Base-by-base conservation (phyloP, 1,140 invertebrate species). In the Gonioctena quinquepunctata region DNA sequence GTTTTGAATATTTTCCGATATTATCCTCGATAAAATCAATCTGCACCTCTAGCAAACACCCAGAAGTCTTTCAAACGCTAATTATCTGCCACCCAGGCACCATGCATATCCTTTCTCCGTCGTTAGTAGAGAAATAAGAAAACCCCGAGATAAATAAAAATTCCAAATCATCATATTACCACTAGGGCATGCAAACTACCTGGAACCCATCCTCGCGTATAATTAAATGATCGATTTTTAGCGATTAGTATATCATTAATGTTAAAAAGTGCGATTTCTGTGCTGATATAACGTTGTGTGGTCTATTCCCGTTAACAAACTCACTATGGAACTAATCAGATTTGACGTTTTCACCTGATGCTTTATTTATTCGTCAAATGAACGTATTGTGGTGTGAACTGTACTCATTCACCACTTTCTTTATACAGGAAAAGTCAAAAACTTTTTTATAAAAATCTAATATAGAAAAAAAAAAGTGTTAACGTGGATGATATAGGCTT, bases 281-380 rank as follows among this genome's bases (percentile, higher is more conserved):
- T 54, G 52, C 52, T 18, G 22, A 18, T 54, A 54, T 54, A 54
- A 54, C 52, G 52, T 54, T 54, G 52, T 54, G 52, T 54, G 52
- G 52, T 54, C 52, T 13, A 54, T 18, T 54, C 18, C 52, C 52
- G 52, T 54, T 54, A 21, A 22, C 19, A 21, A 54, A 54, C 8
- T 54, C n/a, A 54, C 52, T 21, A 54, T 23, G n/a, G 18, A 54
- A 18, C 52, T 54, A 23, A 54, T 54, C 8, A 19, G 52, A 54
- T 54, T 54, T 18, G 52, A 54, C 52, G 52, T 54, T 54, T 54
- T 54, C 52, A 54, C 52, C 52, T 54, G 52, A 54, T 54, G 22
- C 19, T 54, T 54, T 54, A 19, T 54, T 23, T 54, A 54, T 54
- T 54, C 19, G 19, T 54, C 13, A 18, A 22, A 3, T 54, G 52